A percentile compares a stretch with the other conserved stretches of the same genome.
phyloP scores from a whole-genome alignment of 1,140 invertebrate genomes.

The Pseudobourletiella spinata region DNA sequence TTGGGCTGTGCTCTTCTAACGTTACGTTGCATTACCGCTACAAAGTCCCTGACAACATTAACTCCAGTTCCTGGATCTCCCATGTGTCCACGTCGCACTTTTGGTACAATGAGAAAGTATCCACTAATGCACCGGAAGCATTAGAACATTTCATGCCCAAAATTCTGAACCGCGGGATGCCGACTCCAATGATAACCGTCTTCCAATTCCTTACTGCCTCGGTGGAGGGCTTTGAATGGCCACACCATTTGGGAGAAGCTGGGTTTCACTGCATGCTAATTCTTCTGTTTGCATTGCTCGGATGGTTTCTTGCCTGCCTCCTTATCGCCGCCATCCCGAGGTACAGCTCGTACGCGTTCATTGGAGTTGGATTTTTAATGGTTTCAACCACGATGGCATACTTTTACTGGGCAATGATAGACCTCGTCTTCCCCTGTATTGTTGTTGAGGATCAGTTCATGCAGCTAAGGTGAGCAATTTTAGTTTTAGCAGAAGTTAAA shows the following conservation, averaged over 20 bases:
- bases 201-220: conserved; percentile 23
- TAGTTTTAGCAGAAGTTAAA: too few species aligned
- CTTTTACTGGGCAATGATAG: conserved; percentile 29
- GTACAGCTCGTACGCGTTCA: conserved; percentile 31
- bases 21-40: conserved; percentile 19
- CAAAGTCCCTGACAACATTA: not conserved
- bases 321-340: conserved; percentile 30
- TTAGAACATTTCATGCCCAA: conserved; percentile 16
- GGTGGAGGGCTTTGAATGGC: conserved; percentile 25
- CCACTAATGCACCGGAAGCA: conserved; percentile 18
- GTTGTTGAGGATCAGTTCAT: conserved; percentile 27
- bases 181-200: conserved; percentile 29
- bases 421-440: conserved; percentile 27
- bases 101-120: conserved; percentile 32
- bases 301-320: conserved; percentile 22
- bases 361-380: conserved; percentile 26
- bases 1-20: conserved; percentile 28
- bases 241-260: conserved; percentile 29
- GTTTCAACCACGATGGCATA: conserved; percentile 22
- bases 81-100: not conserved
- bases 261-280: conserved; percentile 31
- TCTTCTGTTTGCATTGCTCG: conserved; percentile 23
- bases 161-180: conserved; percentile 20
- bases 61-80: not conserved
- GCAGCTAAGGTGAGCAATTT: conserved; percentile 27